Base-by-base conservation (phyloP, 2,888 invertebrate genomes). In the Meloe dianella region DNA sequence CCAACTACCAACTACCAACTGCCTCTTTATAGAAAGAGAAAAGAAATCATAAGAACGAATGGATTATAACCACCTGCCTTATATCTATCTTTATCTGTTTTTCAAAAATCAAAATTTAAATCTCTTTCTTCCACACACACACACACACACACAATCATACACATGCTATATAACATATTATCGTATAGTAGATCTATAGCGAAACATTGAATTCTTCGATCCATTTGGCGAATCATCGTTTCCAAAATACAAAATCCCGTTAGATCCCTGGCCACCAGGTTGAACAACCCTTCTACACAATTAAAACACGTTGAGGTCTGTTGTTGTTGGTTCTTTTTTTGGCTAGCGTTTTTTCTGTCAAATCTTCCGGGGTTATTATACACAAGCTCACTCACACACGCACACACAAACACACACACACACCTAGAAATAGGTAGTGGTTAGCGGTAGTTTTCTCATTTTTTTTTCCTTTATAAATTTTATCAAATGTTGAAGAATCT, bases 241-340 rank as follows among this genome's bases (percentile, higher is more conserved):
- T 54, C 62, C 38, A 51, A 51, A 22, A 20, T 22, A 51, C 10
- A 20, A 51, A 71, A 74, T 80, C 75, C 80, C 80, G 80, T 80
- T 80, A 80, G 77, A 76, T 73, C 73, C 73, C 66, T 51, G 22
- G 61, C 73, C 69, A 64, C 73, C 77, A 81, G 77, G 81, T 81
- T 81, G 80, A 81, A 80, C 80, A 81, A 81, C 80, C 81, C 81
- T 77, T 78, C 61, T 67, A 68, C 68, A 73, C 73, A 73, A 68
- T 68, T 66, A 68, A 68, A 10, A 22, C 47, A 51, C 9, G 3
- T n/a, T n/a, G 6, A 38, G 38, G 14, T 12, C 12, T 4, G 12
- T 41, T n/a, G 17, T 17, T 6, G 7, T n/a, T 30, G 61, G 32
- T n/a, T 66, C 66, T 65, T 68, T 61, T 65, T 66, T 27, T 17